Percentiles rank a stretch among this genome's conserved stretches.
These are phyloP conservation scores for Ganaspis brasiliensis DNA, from an alignment of 2,888 invertebrate species.

Conservation along the genomic window DNA sequence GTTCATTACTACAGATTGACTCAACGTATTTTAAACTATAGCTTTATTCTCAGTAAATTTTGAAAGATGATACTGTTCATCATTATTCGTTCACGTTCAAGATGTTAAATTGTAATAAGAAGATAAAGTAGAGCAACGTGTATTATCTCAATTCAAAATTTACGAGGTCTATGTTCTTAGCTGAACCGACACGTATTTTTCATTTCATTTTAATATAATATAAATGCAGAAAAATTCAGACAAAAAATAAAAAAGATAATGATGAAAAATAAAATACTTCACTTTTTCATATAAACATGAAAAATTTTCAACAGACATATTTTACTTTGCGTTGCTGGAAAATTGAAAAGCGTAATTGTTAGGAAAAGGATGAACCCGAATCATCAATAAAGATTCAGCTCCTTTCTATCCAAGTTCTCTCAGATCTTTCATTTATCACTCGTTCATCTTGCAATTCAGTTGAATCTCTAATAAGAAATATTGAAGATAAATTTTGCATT, in stretches of 20 bases:
- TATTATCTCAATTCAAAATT: conserved; percentile 22
- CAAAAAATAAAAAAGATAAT: conserved; percentile 11
- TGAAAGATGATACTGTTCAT: neutral
- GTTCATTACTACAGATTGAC: too few species aligned
- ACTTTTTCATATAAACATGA: neutral
- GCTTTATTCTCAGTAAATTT: neutral
- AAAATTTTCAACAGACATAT: neutral
- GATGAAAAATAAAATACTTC: conserved; percentile 21
- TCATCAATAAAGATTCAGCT: neutral
- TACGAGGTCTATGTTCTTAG: neutral
- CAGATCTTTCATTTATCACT: neutral
- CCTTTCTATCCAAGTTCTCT: neutral
- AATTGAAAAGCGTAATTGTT: neutral
- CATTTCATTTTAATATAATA: neutral
- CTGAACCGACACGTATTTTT: neutral
- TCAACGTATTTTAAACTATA: too few species aligned
- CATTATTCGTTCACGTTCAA: conserved; percentile 24
- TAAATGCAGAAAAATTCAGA: neutral
- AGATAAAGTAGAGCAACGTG: conserved; percentile 28
- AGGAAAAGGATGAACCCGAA: neutral
- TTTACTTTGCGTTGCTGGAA: neutral
- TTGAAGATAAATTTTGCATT: conserved; percentile 1
- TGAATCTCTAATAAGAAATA: neutral
- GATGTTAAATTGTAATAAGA: conserved; percentile 22
- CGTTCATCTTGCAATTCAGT: neutral